These are phyloP conservation scores for Drosophila phalerata DNA, from an alignment of 2,888 invertebrate species.

Conservation along the genomic window DNA sequence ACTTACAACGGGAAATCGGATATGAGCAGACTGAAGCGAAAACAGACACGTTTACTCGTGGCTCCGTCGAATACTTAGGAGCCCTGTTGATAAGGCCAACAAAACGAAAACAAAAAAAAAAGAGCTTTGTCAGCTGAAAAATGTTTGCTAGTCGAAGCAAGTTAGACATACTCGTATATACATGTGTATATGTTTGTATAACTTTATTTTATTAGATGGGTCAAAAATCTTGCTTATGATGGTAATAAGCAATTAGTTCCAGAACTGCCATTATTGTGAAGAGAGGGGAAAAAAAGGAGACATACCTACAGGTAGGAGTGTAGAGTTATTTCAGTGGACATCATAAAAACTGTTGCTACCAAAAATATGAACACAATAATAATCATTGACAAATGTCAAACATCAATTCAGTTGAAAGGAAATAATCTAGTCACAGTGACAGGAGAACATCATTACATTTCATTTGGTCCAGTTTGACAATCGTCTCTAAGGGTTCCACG, in stretches of 20 bases:
- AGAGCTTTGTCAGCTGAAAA: slow-evolving; percentile 55
- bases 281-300: neutral
- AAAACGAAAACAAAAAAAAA: slow-evolving; percentile 4
- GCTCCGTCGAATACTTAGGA: slow-evolving; percentile 37
- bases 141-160: slow-evolving; percentile 9
- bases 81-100: slow-evolving; percentile 39
- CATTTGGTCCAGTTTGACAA: slow-evolving; percentile 66
- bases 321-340: slow-evolving; percentile 6
- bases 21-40: slow-evolving; percentile 57
- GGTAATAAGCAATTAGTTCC: slow-evolving; percentile 25
- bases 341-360: slow-evolving; percentile 9
- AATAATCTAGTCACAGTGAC: slow-evolving; percentile 72
- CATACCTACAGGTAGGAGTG: slow-evolving; percentile 11
- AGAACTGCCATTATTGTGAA: neutral
- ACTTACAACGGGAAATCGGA: slow-evolving; percentile 57
- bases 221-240: slow-evolving; percentile 11
- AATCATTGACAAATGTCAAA: slow-evolving; percentile 59
- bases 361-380: slow-evolving; percentile 55
- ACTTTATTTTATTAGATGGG: slow-evolving; percentile 2
- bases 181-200: neutral
- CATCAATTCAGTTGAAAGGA: slow-evolving; percentile 36
- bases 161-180: neutral
- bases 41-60: slow-evolving; percentile 53
- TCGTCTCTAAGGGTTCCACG: slow-evolving; percentile 62
- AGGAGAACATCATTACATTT: slow-evolving; percentile 71